Base-by-base conservation (phyloP, 2,113 vertebrate species). In the Callocephalon fimbriatum region DNA sequence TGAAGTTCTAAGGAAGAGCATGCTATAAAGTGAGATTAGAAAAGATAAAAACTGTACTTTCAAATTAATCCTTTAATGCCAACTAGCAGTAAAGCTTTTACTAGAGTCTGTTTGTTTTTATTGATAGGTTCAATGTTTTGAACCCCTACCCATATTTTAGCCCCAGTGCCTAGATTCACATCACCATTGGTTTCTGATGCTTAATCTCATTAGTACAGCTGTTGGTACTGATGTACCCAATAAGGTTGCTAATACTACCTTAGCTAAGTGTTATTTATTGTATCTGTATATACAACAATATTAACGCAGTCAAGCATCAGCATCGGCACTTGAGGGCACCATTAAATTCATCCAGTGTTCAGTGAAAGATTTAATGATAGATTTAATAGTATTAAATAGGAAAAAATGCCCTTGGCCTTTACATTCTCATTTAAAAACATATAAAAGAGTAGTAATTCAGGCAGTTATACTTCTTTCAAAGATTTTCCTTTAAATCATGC, bases 351-450 rank as follows among this genome's bases (percentile, higher is more conserved):
- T 85, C 94, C 95, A 96, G 97, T 98, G 97, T 96, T 98, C 97
- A 96, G 93, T 2, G 40, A 95, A 95, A 98, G 95, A 97, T 97
- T 98, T 98, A 98, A 98, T 98, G 98, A 98, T 95, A 97, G 97
- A 98, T 98, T 98, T 98, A 98, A 98, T 98, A 95, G 96, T 94
- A 97, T 97, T 98, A 98, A 98, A 98, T 96, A 95, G 96, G 90
- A 95, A 97, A 98, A 98, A 98, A 97, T 95, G 97, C 98, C 98
- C 96, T 97, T 98, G 97, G 98, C 98, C 97, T 98, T 98, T 98
- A 97, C 95, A 97, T 97, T 98, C 97, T 98, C 97, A 98, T 98
- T 98, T 98, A 98, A 98, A 98, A 98, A 98, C 97, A 98, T 98
- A 98, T 98, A 98, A 98, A 98, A 98, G 94, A 96, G 96, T 96